phyloP scores from a whole-genome alignment of 2,113 vertebrate genomes.

The Heptranchias perlo region DNA sequence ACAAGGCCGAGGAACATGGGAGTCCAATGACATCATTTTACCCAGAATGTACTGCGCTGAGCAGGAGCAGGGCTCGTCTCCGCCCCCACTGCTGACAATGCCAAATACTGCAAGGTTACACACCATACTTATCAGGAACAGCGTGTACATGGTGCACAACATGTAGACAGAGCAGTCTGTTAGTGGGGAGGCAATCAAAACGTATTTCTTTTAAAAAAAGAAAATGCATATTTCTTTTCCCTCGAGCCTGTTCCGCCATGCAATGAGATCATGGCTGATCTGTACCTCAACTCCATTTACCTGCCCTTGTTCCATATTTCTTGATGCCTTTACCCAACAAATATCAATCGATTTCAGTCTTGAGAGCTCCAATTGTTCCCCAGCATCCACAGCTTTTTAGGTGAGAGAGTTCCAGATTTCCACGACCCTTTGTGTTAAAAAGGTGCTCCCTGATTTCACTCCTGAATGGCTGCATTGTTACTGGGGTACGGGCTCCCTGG shows the following conservation, averaged over 20 bases:
- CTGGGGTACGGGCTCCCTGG: background rate
- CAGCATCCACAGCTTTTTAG: background rate
- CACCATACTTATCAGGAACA: background rate
- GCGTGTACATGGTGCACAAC: background rate
- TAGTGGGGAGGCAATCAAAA: background rate
- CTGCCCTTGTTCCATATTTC: background rate
- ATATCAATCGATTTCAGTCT: background rate
- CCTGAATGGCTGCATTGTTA: background rate
- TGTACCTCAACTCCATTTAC: background rate
- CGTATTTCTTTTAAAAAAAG: background rate
- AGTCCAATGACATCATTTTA: background rate
- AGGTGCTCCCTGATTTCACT: background rate
- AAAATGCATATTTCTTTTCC: background rate
- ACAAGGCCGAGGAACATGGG: background rate
- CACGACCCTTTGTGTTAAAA: background rate
- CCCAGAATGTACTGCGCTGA: background rate
- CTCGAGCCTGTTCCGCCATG: background rate
- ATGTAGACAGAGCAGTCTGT: background rate
- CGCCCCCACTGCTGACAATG: background rate
- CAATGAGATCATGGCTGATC: background rate
- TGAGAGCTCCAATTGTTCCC: background rate
- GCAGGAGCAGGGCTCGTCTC: background rate
- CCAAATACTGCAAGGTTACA: background rate
- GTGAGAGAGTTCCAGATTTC: background rate
- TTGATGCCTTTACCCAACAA: background rate